A percentile compares a stretch with the other conserved stretches of the same genome.
Conservation (phyloP, 2,888 invertebrate genomes). For the Himalopsyche japonica region DNA sequence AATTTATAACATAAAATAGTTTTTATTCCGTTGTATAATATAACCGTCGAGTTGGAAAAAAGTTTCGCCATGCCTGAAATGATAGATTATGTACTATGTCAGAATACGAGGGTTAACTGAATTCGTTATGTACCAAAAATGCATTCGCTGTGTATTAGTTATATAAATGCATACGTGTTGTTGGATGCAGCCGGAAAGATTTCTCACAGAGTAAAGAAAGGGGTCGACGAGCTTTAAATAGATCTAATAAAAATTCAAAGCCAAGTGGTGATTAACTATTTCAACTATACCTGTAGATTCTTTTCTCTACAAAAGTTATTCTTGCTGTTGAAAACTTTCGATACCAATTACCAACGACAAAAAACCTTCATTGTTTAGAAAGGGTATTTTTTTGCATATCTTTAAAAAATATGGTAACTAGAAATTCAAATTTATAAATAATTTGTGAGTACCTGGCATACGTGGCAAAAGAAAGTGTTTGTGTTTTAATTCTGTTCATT, state of each 20-base stretch:
- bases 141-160: neutral
- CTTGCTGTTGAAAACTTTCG: neutral
- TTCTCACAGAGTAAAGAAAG: neutral
- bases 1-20: too few relatives aligned
- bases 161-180: neutral
- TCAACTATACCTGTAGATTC: neutral
- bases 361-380: too few relatives aligned
- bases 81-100: neutral
- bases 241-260: neutral
- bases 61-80: neutral
- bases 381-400: too few relatives aligned
- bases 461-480: too few relatives aligned
- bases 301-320: neutral
- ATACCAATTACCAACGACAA: too few relatives aligned
- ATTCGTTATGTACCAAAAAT: neutral
- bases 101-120: neutral
- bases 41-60: neutral
- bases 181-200: neutral
- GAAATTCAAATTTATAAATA: too few relatives aligned
- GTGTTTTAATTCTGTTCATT: too few relatives aligned
- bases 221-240: neutral
- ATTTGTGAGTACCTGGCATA: too few relatives aligned
- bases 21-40: too few relatives aligned
- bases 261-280: neutral
- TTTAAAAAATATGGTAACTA: too few relatives aligned